These are phyloP conservation scores for Tetragonula clypearis DNA, from an alignment of 1,140 invertebrate species.

Conservation along the genomic window DNA sequence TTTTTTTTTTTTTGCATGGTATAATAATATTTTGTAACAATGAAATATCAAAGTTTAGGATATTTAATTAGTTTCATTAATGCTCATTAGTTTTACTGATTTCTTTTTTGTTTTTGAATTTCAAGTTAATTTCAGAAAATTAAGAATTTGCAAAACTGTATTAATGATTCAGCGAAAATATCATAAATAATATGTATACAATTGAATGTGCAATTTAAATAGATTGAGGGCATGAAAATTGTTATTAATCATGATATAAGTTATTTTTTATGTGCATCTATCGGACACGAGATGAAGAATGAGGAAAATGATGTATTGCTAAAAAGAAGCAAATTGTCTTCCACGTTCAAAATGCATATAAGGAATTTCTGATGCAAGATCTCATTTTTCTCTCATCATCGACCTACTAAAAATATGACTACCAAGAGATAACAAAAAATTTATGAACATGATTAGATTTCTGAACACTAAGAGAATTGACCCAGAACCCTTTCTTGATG, in stretches of 20 bases:
- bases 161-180: not conserved
- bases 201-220: no score
- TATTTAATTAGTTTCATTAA: no score
- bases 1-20: not conserved
- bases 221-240: not conserved
- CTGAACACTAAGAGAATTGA: slow-evolving; percentile 36
- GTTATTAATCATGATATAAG: not conserved
- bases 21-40: not conserved
- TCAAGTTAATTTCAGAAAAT: not conserved
- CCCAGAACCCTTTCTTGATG: slow-evolving; percentile 49
- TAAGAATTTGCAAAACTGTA: not conserved
- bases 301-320: not conserved
- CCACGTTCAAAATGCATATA: slow-evolving; percentile 29
- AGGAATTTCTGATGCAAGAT: slow-evolving; percentile 64
- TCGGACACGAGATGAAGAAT: not conserved
- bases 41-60: no score
- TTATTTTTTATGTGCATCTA: not conserved
- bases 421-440: slow-evolving; percentile 42
- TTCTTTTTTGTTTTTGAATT: not conserved
- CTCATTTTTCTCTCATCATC: slow-evolving; percentile 49
- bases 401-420: slow-evolving; percentile 37
- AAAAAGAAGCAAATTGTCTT: not conserved
- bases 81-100: no score
- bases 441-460: slow-evolving; percentile 51
- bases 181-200: not conserved